Percentiles rank a stretch among this genome's conserved stretches.
phyloP scores from a whole-genome alignment of 2,797 vertebrate species.

The Myotis pilosus region DNA sequence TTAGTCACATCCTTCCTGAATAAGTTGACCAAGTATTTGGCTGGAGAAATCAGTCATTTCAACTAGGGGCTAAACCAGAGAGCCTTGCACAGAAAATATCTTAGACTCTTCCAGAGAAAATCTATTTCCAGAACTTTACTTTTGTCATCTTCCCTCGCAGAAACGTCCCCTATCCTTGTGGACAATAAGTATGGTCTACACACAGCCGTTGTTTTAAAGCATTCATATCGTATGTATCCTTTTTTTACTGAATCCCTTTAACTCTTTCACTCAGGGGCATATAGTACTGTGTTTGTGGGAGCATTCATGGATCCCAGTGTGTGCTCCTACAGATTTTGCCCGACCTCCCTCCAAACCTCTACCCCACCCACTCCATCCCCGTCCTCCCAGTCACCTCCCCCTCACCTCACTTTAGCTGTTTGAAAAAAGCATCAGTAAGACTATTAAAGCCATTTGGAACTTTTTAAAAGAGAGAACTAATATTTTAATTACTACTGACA shows the following conservation, averaged over 20 bases:
- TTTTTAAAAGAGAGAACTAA: slow-evolving; percentile 72
- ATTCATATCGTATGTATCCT: not conserved
- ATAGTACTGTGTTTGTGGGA: not conserved
- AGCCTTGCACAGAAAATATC: not conserved
- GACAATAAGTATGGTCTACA: not conserved
- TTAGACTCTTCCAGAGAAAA: not conserved
- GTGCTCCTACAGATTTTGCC: not conserved
- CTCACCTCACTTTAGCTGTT: slow-evolving; percentile 24
- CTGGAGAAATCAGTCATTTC: not conserved
- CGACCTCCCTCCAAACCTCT: not conserved
- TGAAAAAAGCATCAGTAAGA: slow-evolving; percentile 51
- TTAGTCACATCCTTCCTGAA: not conserved
- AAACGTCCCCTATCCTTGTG: not conserved
- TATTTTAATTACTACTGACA: slow-evolving; percentile 83
- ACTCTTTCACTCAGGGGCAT: not conserved
- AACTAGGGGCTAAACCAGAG: not conserved
- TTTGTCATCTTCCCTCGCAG: not conserved
- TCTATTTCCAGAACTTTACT: not conserved
- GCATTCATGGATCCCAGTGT: not conserved
- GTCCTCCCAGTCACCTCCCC: not conserved
- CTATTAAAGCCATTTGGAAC: slow-evolving; percentile 55
- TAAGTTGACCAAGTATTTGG: not conserved
- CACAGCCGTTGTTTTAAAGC: not conserved
- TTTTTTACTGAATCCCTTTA: not conserved
- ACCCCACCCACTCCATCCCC: not conserved